These are phyloP conservation scores for Dolichoris vasculosae DNA, from an alignment of 1,140 invertebrate genomes.

Conservation along the genomic window DNA sequence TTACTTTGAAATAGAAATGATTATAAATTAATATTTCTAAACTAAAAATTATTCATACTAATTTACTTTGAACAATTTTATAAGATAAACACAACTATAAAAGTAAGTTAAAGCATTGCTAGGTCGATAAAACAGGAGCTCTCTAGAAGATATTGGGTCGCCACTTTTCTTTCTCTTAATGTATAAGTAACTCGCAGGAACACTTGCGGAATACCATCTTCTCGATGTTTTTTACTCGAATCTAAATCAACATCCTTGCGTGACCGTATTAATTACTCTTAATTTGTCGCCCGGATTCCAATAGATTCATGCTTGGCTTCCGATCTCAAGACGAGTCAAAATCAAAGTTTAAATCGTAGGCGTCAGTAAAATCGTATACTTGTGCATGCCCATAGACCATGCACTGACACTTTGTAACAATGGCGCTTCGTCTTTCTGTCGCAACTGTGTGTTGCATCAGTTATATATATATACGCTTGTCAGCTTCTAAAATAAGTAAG, in stretches of 20 bases:
- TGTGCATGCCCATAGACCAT: background rate
- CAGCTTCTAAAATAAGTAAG: no score
- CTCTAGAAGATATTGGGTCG: no score
- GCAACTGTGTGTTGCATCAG: background rate
- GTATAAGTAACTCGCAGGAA: no score
- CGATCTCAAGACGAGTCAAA: no score
- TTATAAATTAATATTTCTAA: no score
- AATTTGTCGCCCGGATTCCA: background rate
- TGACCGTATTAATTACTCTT: background rate
- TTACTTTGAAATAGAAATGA: no score
- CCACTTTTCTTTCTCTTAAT: background rate
- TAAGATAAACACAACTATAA: no score
- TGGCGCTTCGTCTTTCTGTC: background rate
- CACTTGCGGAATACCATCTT: no score
- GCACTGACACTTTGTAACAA: background rate
- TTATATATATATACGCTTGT: background rate
- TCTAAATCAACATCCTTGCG: background rate
- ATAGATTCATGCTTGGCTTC: background rate
- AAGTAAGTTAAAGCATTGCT: background rate
- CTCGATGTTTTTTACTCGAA: no score
- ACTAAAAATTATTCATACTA: no score
- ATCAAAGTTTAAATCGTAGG: no score
- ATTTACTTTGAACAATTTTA: no score
- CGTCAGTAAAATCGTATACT: background rate
- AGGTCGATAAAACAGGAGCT: background rate